phyloP scores from a whole-genome alignment of 2,797 vertebrate species.

The Leuciscus waleckii region DNA sequence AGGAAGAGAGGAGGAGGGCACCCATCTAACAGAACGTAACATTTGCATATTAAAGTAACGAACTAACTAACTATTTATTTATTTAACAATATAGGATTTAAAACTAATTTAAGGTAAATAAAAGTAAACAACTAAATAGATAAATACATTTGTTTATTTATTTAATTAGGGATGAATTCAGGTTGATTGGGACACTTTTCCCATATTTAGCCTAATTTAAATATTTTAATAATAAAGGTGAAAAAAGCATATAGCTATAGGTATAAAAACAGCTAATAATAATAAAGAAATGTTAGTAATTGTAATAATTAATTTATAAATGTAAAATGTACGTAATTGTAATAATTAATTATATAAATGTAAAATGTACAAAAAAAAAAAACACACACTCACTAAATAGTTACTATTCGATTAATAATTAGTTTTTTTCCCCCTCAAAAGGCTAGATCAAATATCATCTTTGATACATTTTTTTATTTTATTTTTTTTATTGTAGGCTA shows the following conservation, averaged over 20 bases:
- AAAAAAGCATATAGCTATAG: neutral
- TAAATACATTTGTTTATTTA: neutral
- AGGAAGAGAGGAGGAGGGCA: constrained; percentile 66
- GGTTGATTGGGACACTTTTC: neutral
- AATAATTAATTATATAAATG: too few relatives aligned
- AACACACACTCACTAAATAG: neutral
- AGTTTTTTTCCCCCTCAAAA: neutral
- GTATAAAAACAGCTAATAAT: neutral
- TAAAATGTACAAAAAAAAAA: neutral
- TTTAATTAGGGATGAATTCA: neutral
- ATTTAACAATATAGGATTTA: neutral
- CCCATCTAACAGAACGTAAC: neutral
- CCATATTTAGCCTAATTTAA: neutral
- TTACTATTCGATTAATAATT: neutral
- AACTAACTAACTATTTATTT: neutral
- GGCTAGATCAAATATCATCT: neutral
- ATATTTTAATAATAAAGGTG: neutral
- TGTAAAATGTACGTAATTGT: neutral
- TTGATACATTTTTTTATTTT: neutral
- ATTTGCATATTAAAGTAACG: neutral
- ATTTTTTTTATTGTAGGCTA: neutral
- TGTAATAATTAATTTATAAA: neutral
- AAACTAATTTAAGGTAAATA: neutral
- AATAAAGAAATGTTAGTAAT: neutral
- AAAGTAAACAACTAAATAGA: neutral